A percentile compares a stretch with the other conserved stretches of the same genome.
These are phyloP conservation scores for Protobothrops flavoviridis DNA, from an alignment of 2,113 vertebrate species.

Conservation along the genomic window DNA sequence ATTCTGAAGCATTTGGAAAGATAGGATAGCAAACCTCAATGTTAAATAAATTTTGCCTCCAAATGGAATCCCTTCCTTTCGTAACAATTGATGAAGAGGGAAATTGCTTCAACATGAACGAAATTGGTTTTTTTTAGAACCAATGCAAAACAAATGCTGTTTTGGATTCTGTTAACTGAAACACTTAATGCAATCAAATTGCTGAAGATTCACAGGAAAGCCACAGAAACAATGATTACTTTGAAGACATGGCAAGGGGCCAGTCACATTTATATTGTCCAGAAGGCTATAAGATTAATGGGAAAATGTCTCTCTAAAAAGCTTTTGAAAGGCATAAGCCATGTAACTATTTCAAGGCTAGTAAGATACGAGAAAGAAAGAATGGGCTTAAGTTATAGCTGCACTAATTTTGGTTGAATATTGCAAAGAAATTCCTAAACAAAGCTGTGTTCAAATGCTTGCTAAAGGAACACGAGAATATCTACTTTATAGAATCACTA, in stretches of 20 bases:
- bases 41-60: fast-evolving
- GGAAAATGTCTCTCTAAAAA: neutral
- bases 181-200: neutral
- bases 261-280: neutral
- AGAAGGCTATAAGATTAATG: neutral
- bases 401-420: neutral
- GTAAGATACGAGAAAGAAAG: neutral
- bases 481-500: neutral
- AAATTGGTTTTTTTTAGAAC: neutral
- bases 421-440: neutral
- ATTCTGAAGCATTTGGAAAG: fast-evolving
- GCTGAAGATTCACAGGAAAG: neutral
- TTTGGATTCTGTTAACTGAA: slow-evolving; percentile 1
- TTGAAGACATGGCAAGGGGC: neutral
- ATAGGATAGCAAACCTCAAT: neutral
- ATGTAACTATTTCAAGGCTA: neutral
- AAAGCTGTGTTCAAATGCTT: neutral
- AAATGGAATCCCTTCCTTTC: neutral
- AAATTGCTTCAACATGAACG: neutral
- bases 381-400: neutral
- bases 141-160: neutral
- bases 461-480: neutral
- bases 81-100: neutral
- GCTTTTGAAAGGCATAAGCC: neutral
- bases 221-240: neutral